Evolutionary conservation across 2,113 vertebrate species (phyloP).

Genomic region (Phylloscopus trochiloides): DNA sequence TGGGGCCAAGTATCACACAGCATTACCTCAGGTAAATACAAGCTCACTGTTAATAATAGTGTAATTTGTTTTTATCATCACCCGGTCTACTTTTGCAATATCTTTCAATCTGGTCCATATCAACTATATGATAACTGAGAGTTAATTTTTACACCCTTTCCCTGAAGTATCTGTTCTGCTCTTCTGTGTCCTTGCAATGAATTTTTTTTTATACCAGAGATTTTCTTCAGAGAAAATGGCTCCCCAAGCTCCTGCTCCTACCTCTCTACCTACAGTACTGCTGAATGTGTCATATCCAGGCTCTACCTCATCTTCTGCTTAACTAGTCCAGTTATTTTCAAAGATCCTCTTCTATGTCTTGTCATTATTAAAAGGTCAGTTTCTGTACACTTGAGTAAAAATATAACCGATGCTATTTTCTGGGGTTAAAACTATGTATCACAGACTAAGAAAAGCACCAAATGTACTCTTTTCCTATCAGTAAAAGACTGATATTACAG

Average conservation of each 20-base stretch:
- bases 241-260: background rate
- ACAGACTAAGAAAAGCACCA: background rate
- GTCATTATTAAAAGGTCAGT: background rate
- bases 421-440: background rate
- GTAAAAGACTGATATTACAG: background rate
- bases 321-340: background rate
- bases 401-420: background rate
- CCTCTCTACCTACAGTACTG: background rate
- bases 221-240: conserved; percentile 10
- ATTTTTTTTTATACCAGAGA: background rate
- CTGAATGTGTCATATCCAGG: background rate
- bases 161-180: background rate
- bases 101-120: background rate
- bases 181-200: background rate
- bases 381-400: conserved; percentile 4
- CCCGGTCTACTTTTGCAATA: background rate
- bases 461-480: background rate
- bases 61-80: background rate
- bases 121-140: background rate
- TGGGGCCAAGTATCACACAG: background rate
- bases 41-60: background rate
- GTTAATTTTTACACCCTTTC: conserved; percentile 14
- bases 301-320: background rate
- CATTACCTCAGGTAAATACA: background rate
- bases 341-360: background rate